These are phyloP conservation scores for Champsocephalus esox DNA, from an alignment of 2,797 vertebrate genomes.

Conservation along the genomic window DNA sequence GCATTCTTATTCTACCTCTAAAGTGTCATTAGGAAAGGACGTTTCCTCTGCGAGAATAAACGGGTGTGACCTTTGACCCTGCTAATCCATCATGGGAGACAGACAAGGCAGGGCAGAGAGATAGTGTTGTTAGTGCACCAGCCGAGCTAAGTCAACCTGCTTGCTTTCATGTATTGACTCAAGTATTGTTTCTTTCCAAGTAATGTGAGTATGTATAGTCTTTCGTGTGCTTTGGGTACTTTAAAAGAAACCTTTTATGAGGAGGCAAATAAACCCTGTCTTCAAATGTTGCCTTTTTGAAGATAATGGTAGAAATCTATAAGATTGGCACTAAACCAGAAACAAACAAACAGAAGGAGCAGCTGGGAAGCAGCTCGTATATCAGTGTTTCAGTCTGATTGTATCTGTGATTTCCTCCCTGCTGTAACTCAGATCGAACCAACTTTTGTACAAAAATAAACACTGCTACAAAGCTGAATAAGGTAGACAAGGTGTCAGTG, in stretches of 20 bases:
- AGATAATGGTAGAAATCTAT: slow-evolving; percentile 25
- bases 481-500: slow-evolving; percentile 5
- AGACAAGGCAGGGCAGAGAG: slow-evolving; percentile 68
- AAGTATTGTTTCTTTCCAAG: not conserved
- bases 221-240: slow-evolving; percentile 29
- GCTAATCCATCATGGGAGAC: slow-evolving; percentile 83
- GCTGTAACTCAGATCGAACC: slow-evolving; percentile 26
- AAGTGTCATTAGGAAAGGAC: slow-evolving; percentile 83
- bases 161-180: slow-evolving; percentile 48
- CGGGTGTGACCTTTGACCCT: slow-evolving; percentile 82
- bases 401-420: slow-evolving; percentile 39
- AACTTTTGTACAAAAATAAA: not conserved
- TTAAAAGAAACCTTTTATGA: slow-evolving; percentile 20
- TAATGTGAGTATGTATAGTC: slow-evolving; percentile 29
- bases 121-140: slow-evolving; percentile 70
- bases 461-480: not conserved
- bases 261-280: not conserved
- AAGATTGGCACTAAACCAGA: slow-evolving; percentile 18
- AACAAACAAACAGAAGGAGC: slow-evolving; percentile 50
- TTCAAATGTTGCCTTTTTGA: slow-evolving; percentile 25
- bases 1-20: slow-evolving; percentile 45
- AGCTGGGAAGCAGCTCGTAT: slow-evolving; percentile 23
- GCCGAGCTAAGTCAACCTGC: slow-evolving; percentile 62
- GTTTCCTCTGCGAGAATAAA: slow-evolving; percentile 88
- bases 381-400: slow-evolving; percentile 35